These are phyloP conservation scores for Cephonodes hylas DNA, from an alignment of 2,888 invertebrate species.

Conservation along the genomic window DNA sequence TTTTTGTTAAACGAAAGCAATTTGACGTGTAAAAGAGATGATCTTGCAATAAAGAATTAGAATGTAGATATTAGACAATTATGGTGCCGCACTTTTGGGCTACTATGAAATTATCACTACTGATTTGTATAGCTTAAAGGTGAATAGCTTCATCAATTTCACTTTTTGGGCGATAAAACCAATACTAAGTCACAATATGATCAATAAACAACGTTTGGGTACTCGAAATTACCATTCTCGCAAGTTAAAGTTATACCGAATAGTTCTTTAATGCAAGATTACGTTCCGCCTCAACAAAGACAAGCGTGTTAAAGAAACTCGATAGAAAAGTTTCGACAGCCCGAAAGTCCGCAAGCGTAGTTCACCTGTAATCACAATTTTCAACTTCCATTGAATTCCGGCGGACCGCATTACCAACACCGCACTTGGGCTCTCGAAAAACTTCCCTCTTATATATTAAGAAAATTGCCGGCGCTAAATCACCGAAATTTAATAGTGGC, in stretches of 20 bases:
- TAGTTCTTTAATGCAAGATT: background rate
- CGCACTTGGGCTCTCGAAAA: background rate
- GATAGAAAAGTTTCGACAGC: background rate
- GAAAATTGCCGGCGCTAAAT: conserved; percentile 6
- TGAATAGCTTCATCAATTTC: too few species aligned
- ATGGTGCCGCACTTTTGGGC: too few species aligned
- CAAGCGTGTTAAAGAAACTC: background rate
- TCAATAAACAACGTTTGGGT: too few species aligned
- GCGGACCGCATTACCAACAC: background rate
- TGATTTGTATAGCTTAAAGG: too few species aligned
- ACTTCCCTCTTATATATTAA: conserved; percentile 7
- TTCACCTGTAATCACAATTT: conserved; percentile 7
- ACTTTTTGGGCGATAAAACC: too few species aligned
- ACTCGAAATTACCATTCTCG: too few species aligned
- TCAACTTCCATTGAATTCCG: conserved; percentile 1
- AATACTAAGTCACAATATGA: too few species aligned
- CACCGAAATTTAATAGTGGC: background rate
- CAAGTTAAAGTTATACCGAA: background rate
- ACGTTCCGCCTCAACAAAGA: background rate
- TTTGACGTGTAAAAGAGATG: too few species aligned
- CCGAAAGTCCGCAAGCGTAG: background rate
- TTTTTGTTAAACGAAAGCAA: too few species aligned
- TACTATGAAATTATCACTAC: too few species aligned
- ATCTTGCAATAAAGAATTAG: too few species aligned
- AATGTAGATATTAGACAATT: too few species aligned